Base-by-base conservation (phyloP, 92 coral and sea anemone species). In the Actinernus sp. region DNA sequence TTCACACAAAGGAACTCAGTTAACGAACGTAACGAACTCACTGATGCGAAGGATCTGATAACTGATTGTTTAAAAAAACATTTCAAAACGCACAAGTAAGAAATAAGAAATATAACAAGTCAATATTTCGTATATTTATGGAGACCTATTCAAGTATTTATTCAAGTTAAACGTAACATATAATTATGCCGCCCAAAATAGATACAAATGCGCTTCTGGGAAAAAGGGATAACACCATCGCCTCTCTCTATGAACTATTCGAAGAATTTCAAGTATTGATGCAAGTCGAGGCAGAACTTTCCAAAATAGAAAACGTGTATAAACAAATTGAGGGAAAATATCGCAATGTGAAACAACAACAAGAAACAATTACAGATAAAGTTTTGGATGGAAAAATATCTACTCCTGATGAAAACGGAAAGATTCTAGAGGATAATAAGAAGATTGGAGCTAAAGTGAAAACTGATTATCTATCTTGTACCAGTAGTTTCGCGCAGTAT, bases 381-480 rank as follows among this genome's bases (percentile, higher is more conserved):
- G 16, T 49, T 6, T 25, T 65, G 2, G 66, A 59, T 14, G 36
- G 51, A 5, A 22, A 22, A 5, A 11, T 45, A 45, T 16, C 51
- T 5, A 5, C 12, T 11, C 18, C n/a, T 11, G 32, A 51, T 12
- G 54, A 33, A 36, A 83, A 58, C 16, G 71, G 74, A 39, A 5
- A 37, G 45, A 34, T 67, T 29, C 44, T 48, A 9, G 39, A 39
- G 33, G 71, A 49, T 31, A 81, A 76, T 38, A 36, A 46, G 44
- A 57, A 76, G 29, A 38, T 64, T n/a, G 81, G 81, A 26, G 76
- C 70, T 31, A 70, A 79, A 49, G 53, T 78, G 37, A 84, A 63
- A 46, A 60, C 41, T 31, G 56, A 69, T 47, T 78, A 61, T 38
- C 47, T 77, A 32, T 27, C 63, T 24, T 41, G 63, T 31, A 59